A percentile compares a stretch with the other conserved stretches of the same genome.
Conservation (phyloP, 2,888 invertebrate species). For the Bellardia pandia region DNA sequence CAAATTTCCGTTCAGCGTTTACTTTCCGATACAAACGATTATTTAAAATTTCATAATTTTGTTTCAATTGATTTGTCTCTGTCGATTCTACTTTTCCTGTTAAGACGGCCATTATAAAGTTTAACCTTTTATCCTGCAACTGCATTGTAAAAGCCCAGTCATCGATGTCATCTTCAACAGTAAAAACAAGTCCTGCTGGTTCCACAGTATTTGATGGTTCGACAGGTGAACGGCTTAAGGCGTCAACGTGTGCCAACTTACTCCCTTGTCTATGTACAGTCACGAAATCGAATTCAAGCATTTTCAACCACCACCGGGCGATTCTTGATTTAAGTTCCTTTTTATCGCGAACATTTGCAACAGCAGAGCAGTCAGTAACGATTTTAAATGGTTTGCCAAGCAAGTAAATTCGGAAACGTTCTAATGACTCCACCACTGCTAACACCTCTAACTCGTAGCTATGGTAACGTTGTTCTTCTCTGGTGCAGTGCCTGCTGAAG, state of each 20-base stretch:
- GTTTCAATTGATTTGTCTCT: constrained; percentile 30
- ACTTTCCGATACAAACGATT: no score
- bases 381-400: no score
- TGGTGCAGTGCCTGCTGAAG: constrained; percentile 65
- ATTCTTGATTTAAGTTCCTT: constrained; percentile 45
- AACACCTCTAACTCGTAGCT: constrained; percentile 80
- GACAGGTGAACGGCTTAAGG: constrained; percentile 54
- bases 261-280: constrained; percentile 6
- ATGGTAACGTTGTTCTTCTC: constrained; percentile 71
- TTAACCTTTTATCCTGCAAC: constrained; percentile 56
- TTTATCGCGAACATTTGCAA: constrained; percentile 24
- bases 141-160: constrained; percentile 69
- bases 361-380: no score
- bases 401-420: no score
- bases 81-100: constrained; percentile 9
- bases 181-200: constrained; percentile 47
- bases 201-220: constrained; percentile 48
- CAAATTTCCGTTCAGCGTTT: no score
- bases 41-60: constrained; percentile 51
- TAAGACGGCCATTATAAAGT: constrained; percentile 41
- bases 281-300: constrained; percentile 30
- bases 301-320: constrained; percentile 23
- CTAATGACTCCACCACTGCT: constrained; percentile 77
- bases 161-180: constrained; percentile 13
- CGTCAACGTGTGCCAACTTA: constrained; percentile 47